Evolutionary conservation across 2,888 invertebrate species (phyloP).

Genomic region (Acleris literana): DNA sequence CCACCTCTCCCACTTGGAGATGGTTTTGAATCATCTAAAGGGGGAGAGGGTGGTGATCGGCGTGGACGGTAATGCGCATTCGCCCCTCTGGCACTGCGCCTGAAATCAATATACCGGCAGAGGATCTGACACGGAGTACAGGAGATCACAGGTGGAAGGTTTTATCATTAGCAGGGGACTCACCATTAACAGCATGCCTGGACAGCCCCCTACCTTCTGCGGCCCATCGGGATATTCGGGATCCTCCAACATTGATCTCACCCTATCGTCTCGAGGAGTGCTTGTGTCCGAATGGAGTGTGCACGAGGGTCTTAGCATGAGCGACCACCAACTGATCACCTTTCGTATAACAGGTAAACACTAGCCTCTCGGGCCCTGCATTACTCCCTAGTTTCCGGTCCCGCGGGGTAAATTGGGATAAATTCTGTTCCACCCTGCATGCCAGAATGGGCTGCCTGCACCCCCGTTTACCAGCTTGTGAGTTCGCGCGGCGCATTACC

Average conservation of each 20-base stretch:
- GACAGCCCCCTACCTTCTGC: neutral
- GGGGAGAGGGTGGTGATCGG: slow-evolving; percentile 37
- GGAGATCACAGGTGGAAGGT: neutral
- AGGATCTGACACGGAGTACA: neutral
- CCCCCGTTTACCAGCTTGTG: too few relatives aligned
- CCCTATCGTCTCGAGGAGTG: neutral
- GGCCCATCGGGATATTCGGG: neutral
- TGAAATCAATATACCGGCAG: neutral
- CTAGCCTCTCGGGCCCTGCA: too few relatives aligned
- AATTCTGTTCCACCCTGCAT: too few relatives aligned
- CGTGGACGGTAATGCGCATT: neutral
- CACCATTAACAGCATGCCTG: neutral
- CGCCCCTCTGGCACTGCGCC: neutral
- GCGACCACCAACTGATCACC: slow-evolving; percentile 40
- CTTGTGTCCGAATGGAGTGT: slow-evolving; percentile 27
- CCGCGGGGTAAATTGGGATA: too few relatives aligned
- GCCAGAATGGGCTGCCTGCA: too few relatives aligned
- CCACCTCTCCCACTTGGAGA: slow-evolving; percentile 34
- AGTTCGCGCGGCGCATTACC: too few relatives aligned
- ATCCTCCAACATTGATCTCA: neutral
- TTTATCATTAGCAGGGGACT: neutral
- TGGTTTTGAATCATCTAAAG: slow-evolving; percentile 22
- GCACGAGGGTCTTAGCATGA: slow-evolving; percentile 42
- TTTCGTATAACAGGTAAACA: too few relatives aligned
- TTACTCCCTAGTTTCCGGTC: too few relatives aligned